Conservation (phyloP, 2,888 invertebrate species). For the Philaethria dido region DNA sequence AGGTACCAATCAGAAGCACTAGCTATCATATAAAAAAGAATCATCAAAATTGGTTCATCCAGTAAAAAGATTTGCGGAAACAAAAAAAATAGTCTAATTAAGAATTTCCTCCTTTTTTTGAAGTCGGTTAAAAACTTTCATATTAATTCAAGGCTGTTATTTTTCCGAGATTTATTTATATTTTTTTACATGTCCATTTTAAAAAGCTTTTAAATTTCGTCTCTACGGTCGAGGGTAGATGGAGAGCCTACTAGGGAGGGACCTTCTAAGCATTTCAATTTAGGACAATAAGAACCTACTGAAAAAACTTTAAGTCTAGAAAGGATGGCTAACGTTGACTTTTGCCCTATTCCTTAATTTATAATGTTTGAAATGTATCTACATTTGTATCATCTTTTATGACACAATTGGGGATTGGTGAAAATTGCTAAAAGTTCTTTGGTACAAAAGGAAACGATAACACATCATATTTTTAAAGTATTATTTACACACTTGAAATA, state of each 20-base stretch:
- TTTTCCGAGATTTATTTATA: neutral
- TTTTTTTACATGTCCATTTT: neutral
- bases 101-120: too few species aligned
- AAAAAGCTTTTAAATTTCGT: conserved; percentile 8
- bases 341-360: conserved; percentile 30
- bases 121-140: neutral
- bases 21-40: too few species aligned
- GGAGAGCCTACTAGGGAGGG: conserved; percentile 37
- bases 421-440: neutral
- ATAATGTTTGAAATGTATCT: neutral
- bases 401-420: neutral
- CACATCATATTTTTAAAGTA: too few species aligned
- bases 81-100: too few species aligned
- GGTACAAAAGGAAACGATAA: too few species aligned
- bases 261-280: conserved; percentile 56
- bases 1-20: too few species aligned
- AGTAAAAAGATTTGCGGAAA: too few species aligned
- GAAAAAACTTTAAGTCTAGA: conserved; percentile 28
- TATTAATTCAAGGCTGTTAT: neutral
- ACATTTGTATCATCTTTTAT: neutral
- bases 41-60: too few species aligned
- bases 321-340: conserved; percentile 6
- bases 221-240: neutral
- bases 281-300: conserved; percentile 45
- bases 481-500: too few species aligned